These are phyloP conservation scores for Scotopteryx bipunctaria DNA, from an alignment of 2,888 invertebrate species.

Conservation along the genomic window DNA sequence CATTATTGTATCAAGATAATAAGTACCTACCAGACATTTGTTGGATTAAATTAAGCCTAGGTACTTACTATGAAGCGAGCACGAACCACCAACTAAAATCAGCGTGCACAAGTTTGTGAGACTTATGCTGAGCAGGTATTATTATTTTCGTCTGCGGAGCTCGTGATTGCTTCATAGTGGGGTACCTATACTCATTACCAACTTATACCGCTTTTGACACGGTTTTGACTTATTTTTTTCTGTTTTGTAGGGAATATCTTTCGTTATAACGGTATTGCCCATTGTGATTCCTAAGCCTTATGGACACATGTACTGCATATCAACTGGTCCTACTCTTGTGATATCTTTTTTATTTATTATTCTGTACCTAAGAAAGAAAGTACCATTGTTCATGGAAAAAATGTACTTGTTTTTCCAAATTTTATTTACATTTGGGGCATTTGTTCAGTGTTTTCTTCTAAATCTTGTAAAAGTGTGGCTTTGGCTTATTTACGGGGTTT, in stretches of 20 bases:
- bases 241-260: slow-evolving; percentile 67
- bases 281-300: slow-evolving; percentile 58
- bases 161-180: too few relatives aligned
- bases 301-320: slow-evolving; percentile 79
- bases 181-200: too few relatives aligned
- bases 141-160: too few relatives aligned
- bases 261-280: slow-evolving; percentile 63
- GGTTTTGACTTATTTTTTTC: slow-evolving; percentile 38
- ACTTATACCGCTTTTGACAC: slow-evolving; percentile 15
- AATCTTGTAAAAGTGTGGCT: slow-evolving; percentile 69
- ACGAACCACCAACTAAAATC: too few relatives aligned
- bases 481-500: slow-evolving; percentile 72
- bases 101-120: too few relatives aligned
- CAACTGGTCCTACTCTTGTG: slow-evolving; percentile 71
- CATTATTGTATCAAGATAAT: too few relatives aligned
- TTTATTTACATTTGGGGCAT: slow-evolving; percentile 75
- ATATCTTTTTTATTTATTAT: slow-evolving; percentile 71
- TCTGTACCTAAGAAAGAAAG: slow-evolving; percentile 69
- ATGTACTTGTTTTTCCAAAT: slow-evolving; percentile 80
- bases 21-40: too few relatives aligned
- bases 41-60: too few relatives aligned
- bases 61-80: too few relatives aligned
- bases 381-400: slow-evolving; percentile 77
- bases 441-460: slow-evolving; percentile 73
- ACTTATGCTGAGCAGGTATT: too few relatives aligned